Conservation (phyloP, 2,888 invertebrate genomes). For the Zygothrica quintamaculata region DNA sequence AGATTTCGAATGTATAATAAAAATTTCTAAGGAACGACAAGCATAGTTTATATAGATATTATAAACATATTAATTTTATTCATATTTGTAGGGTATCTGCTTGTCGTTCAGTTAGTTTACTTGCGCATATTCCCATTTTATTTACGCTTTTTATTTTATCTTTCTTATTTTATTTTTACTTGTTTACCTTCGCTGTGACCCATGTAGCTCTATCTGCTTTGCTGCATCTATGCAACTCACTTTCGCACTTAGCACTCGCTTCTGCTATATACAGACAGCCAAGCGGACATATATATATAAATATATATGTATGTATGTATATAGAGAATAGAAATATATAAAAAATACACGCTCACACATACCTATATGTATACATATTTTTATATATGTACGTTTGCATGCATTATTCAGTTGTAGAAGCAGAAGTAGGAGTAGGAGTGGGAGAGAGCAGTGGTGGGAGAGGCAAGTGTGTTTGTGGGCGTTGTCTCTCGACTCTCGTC, state of each 20-base stretch:
- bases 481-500: constrained; percentile 50
- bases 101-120: not conserved
- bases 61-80: too few relatives aligned
- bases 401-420: constrained; percentile 66
- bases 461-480: constrained; percentile 34
- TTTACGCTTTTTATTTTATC: constrained; percentile 11
- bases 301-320: not conserved
- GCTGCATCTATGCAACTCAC: constrained; percentile 76
- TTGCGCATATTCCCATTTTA: not conserved
- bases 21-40: too few relatives aligned
- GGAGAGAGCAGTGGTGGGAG: constrained; percentile 32
- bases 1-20: too few relatives aligned
- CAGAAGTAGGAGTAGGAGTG: constrained; percentile 15
- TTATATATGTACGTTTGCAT: constrained; percentile 48
- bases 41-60: too few relatives aligned
- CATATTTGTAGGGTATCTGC: not conserved
- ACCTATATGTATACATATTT: constrained; percentile 15
- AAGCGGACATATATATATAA: constrained; percentile 10
- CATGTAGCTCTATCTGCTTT: constrained; percentile 73
- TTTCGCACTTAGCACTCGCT: constrained; percentile 68
- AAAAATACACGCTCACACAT: not conserved
- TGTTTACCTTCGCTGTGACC: constrained; percentile 64
- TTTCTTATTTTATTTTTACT: constrained; percentile 16
- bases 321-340: constrained; percentile 1
- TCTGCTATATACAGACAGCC: constrained; percentile 1